Conservation (phyloP, 1,140 invertebrate genomes). For the Paramacrobiotus metropolitanus region DNA sequence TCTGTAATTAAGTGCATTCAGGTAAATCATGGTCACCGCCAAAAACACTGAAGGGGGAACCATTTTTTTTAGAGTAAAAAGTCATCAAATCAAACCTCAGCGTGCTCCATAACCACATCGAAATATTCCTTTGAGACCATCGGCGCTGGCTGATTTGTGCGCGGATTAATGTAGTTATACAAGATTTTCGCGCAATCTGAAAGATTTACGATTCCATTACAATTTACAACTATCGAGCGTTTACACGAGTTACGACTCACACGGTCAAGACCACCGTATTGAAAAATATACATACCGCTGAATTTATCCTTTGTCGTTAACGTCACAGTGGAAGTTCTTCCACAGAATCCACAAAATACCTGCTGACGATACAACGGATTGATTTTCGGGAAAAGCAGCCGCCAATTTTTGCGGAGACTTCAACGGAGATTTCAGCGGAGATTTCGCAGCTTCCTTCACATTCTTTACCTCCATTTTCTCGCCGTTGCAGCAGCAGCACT, state of each 20-base stretch:
- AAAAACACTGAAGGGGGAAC: conserved; percentile 7
- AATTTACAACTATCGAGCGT: neutral
- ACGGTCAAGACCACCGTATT: neutral
- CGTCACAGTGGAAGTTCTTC: too few relatives aligned
- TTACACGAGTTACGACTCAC: neutral
- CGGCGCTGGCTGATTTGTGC: conserved; percentile 40
- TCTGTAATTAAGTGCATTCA: conserved; percentile 23
- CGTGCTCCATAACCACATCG: conserved; percentile 60
- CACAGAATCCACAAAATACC: too few relatives aligned
- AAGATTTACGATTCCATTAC: conserved; percentile 21
- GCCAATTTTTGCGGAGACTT: too few relatives aligned
- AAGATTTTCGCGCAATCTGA: conserved; percentile 74
- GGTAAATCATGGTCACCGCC: too few relatives aligned
- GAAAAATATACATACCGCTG: neutral
- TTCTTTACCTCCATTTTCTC: too few relatives aligned
- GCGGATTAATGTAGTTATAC: conserved; percentile 45
- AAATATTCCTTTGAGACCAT: conserved; percentile 66
- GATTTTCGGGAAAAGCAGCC: too few relatives aligned
- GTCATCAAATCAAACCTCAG: conserved; percentile 30
- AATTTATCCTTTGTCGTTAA: neutral
- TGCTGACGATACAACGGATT: too few relatives aligned
- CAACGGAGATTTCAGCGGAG: too few relatives aligned
- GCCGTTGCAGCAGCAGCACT: too few relatives aligned
- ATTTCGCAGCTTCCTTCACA: too few relatives aligned
- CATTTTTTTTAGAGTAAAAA: conserved; percentile 5